These are phyloP conservation scores for Plecturocebus donacophilus DNA, from an alignment of 2,113 vertebrate genomes.

Conservation along the genomic window DNA sequence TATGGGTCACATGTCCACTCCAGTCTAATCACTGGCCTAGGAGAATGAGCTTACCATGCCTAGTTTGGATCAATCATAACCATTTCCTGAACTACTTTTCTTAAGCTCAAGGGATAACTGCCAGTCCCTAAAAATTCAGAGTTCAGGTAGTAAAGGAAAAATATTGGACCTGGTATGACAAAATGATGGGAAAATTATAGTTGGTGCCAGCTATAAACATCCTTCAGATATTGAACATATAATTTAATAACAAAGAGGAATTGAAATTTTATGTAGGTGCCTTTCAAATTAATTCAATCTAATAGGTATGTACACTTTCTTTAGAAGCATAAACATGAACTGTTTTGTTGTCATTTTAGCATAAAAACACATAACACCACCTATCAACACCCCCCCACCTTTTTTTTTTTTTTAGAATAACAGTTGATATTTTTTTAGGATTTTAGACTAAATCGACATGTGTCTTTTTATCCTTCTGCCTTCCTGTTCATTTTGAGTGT, in stretches of 20 bases:
- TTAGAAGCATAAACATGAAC: not conserved
- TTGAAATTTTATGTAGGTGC: not conserved
- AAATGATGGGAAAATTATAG: not conserved
- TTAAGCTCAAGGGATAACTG: not conserved
- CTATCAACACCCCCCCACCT: not conserved
- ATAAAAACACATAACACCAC: not conserved
- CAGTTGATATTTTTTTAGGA: slow-evolving; percentile 46
- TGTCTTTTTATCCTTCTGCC: not conserved
- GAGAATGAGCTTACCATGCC: not conserved
- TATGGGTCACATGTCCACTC: not conserved
- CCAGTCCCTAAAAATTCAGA: not conserved
- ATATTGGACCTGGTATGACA: not conserved
- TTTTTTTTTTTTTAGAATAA: slow-evolving; percentile 15
- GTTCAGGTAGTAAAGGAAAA: not conserved
- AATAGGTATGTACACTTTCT: not conserved
- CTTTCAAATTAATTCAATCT: slow-evolving; percentile 21
- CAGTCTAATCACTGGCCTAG: not conserved
- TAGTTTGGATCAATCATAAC: not conserved
- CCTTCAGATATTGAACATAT: not conserved
- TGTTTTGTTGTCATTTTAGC: not conserved
- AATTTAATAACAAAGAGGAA: not conserved
- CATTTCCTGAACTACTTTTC: not conserved
- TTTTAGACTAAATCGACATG: slow-evolving; percentile 10
- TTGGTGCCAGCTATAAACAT: not conserved
- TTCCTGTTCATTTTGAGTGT: not conserved